Conservation (phyloP, 2,888 invertebrate species). For the Lithophane semibrunnea region DNA sequence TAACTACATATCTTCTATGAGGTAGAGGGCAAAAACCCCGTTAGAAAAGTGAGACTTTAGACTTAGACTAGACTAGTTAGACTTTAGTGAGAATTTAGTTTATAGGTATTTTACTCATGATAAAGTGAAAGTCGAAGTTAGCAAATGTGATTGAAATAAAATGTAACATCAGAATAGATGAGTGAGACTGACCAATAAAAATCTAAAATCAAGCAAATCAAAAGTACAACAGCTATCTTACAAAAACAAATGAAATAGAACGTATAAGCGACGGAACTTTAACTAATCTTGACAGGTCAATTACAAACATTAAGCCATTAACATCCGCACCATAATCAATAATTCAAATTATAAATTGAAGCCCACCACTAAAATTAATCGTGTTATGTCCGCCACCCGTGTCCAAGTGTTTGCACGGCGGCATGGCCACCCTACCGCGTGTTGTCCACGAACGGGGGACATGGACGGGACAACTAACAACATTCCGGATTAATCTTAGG, state of each 20-base stretch:
- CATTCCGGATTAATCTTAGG: slow-evolving; percentile 87
- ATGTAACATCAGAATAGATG: not conserved
- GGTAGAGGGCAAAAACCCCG: no score
- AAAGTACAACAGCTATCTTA: not conserved
- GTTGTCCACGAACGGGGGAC: slow-evolving; percentile 68
- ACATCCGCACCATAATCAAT: slow-evolving; percentile 56
- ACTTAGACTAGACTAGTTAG: no score
- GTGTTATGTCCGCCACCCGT: slow-evolving; percentile 69
- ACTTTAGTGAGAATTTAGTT: not conserved
- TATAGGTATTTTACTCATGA: not conserved
- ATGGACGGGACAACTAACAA: slow-evolving; percentile 79
- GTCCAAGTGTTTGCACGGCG: slow-evolving; percentile 71
- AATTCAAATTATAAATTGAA: slow-evolving; percentile 60
- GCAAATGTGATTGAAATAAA: not conserved
- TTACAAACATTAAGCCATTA: slow-evolving; percentile 52
- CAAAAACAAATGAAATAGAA: not conserved
- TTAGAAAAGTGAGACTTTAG: not conserved
- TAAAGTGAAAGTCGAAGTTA: not conserved
- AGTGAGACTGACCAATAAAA: not conserved
- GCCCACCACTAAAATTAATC: slow-evolving; percentile 64
- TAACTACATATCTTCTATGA: not conserved
- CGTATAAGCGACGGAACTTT: not conserved
- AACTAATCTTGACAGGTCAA: slow-evolving; percentile 28
- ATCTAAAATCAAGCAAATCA: no score
- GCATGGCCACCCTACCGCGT: slow-evolving; percentile 70